Base-by-base conservation (phyloP, 1,140 invertebrate species). In the Druon quercuslanigerum region DNA sequence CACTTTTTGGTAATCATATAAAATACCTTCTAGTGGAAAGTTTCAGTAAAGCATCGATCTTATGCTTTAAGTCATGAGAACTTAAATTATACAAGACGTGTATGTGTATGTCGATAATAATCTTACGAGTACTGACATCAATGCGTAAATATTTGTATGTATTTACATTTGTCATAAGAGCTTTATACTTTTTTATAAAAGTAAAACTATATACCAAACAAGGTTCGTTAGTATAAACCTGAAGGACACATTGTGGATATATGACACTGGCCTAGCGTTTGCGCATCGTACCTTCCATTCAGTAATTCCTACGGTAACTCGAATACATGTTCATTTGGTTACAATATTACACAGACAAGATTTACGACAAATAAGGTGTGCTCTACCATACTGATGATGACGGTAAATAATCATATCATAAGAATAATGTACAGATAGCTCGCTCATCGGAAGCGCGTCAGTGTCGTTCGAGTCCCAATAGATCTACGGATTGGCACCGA, bases 181-280 rank as follows among this genome's bases (percentile, higher is more conserved):
- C 74, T 76, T 81, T 81, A 71, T 83, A 81, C 74, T 83, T 79
- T 82, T 78, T 82, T 82, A 88, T 86, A 89, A 88, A 88, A 87
- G 81, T 87, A 87, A 86, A 85, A 87, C 81, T 88, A 89, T 87
- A 86, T 78, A 82, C 83, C 80, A 87, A 88, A 88, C 81, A 83
- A 84, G 81, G 86, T 80, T 83, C 78, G 76, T 82, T 87, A 87
- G 82, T 88, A 88, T 80, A 88, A 85, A 88, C 82, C 76, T 74
- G 72, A 82, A 86, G 73, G 73, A 83, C 75, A 85, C 81, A 82
- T 83, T 79, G 71, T 74, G 56, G 73, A 80, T 82, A 71, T 83
- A 79, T 66, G 40, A 51, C 50, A 77, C 54, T 73, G 51, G 57
- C 74, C 71, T 66, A 66, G 6, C 40, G 40, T 66, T 40, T 66